Percentiles rank a stretch among this genome's conserved stretches.
Evolutionary conservation across 2,113 vertebrate species (phyloP).

Genomic region (Pelvicachromis taeniatus): DNA sequence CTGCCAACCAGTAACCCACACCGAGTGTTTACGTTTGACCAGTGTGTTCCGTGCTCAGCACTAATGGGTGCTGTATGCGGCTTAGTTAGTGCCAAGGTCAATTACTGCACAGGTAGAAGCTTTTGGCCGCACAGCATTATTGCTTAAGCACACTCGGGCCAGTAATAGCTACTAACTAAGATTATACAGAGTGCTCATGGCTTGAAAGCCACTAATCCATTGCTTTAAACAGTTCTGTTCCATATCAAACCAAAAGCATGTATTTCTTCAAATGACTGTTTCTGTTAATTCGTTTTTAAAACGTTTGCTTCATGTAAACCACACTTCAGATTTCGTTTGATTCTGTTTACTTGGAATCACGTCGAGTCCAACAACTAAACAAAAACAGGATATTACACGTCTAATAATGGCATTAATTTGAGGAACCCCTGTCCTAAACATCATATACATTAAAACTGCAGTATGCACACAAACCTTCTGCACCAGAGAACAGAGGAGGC

Average conservation of each 20-base stretch:
- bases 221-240: constrained; percentile 33
- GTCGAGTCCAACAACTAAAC: background rate
- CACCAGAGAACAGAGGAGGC: constrained; percentile 8
- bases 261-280: constrained; percentile 29
- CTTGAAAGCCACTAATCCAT: constrained; percentile 64
- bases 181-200: constrained; percentile 61
- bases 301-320: background rate
- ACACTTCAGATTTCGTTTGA: background rate
- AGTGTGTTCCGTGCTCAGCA: background rate
- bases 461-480: background rate
- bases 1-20: background rate
- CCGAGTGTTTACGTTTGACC: background rate
- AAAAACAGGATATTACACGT: background rate
- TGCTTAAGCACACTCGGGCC: constrained; percentile 63
- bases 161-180: constrained; percentile 66
- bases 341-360: background rate
- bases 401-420: background rate
- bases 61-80: constrained; percentile 51
- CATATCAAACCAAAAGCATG: constrained; percentile 50
- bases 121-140: constrained; percentile 62
- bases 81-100: constrained; percentile 66
- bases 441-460: background rate
- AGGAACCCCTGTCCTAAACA: background rate
- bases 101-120: constrained; percentile 68
- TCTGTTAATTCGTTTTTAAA: background rate